These are phyloP conservation scores for Hippocampus mohnikei DNA, from an alignment of 2,113 vertebrate genomes.

Conservation along the genomic window DNA sequence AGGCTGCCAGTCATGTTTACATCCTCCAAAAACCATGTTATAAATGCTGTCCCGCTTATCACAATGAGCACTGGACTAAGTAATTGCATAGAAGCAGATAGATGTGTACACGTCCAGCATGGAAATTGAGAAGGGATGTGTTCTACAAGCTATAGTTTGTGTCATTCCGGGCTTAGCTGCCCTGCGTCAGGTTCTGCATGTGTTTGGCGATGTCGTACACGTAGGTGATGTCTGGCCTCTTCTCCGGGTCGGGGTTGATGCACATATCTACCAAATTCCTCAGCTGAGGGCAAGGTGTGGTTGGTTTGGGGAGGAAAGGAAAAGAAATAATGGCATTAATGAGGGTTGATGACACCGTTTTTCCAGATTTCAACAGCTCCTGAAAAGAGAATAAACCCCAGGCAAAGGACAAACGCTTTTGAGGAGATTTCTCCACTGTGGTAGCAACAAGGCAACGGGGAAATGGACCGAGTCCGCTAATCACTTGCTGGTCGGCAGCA, in stretches of 20 bases:
- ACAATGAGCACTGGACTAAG: conserved; percentile 34
- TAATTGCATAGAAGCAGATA: conserved; percentile 42
- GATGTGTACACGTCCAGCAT: conserved; percentile 50
- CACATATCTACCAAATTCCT: conserved; percentile 96
- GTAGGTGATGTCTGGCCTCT: conserved; percentile 92
- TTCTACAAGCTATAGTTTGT: conserved; percentile 37
- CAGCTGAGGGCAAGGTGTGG: conserved; percentile 70
- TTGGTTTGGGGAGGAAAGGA: conserved; percentile 11
- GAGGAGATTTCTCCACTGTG: background rate
- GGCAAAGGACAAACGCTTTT: conserved; percentile 6
- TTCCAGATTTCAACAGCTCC: conserved; percentile 18
- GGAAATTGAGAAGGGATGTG: conserved; percentile 32
- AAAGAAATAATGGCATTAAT: conserved; percentile 23
- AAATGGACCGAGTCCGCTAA: conserved; percentile 16
- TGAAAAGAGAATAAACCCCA: background rate
- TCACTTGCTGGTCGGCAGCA: conserved; percentile 39
- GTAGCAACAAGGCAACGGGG: conserved; percentile 35
- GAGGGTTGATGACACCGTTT: background rate
- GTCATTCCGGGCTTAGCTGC: conserved; percentile 72
- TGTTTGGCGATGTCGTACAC: conserved; percentile 92
- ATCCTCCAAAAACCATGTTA: conserved; percentile 25
- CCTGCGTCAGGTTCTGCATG: conserved; percentile 84
- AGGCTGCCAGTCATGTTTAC: conserved; percentile 11
- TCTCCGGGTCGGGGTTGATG: conserved; percentile 98
- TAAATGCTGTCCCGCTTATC: conserved; percentile 20